Conservation (phyloP, 92 coral and sea anemone species). For the Micromussa lordhowensis region DNA sequence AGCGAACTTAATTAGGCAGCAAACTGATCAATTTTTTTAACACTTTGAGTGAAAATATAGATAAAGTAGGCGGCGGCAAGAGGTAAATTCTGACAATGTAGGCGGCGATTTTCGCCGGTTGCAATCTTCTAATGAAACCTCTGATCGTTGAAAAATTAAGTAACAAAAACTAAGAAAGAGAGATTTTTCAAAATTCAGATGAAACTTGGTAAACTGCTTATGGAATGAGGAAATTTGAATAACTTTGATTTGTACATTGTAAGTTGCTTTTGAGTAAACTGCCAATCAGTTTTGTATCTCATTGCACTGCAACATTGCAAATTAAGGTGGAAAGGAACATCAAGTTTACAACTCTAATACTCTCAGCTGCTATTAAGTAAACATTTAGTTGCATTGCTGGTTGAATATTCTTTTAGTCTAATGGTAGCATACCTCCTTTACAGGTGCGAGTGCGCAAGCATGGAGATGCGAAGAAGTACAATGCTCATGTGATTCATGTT, state of each 20-base stretch:
- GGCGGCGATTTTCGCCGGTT: slow-evolving; percentile 17
- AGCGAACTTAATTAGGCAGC: slow-evolving; percentile 26
- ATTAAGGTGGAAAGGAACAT: too few species aligned
- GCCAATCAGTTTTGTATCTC: too few species aligned
- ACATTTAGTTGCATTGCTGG: not conserved
- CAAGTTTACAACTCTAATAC: too few species aligned
- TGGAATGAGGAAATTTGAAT: too few species aligned
- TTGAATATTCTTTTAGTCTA: not conserved
- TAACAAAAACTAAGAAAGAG: too few species aligned
- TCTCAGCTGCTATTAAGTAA: too few species aligned
- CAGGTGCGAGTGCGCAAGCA: slow-evolving; percentile 93
- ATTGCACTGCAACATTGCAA: too few species aligned
- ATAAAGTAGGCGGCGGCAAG: slow-evolving; percentile 10
- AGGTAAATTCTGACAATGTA: slow-evolving; percentile 5
- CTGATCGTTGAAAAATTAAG: too few species aligned
- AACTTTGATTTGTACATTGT: too few species aligned
- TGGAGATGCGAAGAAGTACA: slow-evolving; percentile 94
- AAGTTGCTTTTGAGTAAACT: too few species aligned
- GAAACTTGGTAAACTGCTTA: too few species aligned
- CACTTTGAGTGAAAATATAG: slow-evolving; percentile 25
- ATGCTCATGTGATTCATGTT: slow-evolving; percentile 88
- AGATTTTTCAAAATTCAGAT: too few species aligned
- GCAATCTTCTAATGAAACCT: slow-evolving; percentile 14
- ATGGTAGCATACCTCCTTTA: not conserved
- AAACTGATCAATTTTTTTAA: slow-evolving; percentile 22